These are phyloP conservation scores for Cydia strobilella DNA, from an alignment of 1,140 invertebrate genomes.

Conservation along the genomic window DNA sequence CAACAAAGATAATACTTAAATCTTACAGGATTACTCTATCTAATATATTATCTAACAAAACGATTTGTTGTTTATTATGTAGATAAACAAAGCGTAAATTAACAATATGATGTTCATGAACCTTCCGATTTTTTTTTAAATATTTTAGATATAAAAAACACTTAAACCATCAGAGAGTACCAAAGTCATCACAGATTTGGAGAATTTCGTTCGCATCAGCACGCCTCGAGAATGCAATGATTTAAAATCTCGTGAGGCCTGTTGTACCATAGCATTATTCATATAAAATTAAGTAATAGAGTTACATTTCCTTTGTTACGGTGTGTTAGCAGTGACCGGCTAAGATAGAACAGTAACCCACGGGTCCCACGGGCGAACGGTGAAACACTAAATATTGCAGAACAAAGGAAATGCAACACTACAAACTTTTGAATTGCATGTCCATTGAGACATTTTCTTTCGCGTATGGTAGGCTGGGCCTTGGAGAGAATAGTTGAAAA, in stretches of 20 bases:
- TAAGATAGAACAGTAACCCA: too few relatives aligned
- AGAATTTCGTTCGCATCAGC: slow-evolving; percentile 74
- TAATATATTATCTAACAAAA: slow-evolving; percentile 57
- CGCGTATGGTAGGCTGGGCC: too few relatives aligned
- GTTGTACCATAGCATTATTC: background rate
- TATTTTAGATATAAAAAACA: slow-evolving; percentile 69
- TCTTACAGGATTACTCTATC: slow-evolving; percentile 35
- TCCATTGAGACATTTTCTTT: too few relatives aligned
- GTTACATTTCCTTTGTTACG: background rate
- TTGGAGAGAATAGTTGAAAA: background rate
- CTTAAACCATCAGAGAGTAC: slow-evolving; percentile 78
- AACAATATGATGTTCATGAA: slow-evolving; percentile 61
- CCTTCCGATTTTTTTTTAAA: slow-evolving; percentile 59
- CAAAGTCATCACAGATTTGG: slow-evolving; percentile 79
- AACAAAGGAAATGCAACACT: too few relatives aligned
- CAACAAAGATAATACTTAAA: slow-evolving; percentile 29
- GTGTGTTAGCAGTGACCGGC: background rate
- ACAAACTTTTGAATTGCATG: too few relatives aligned
- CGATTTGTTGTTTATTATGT: slow-evolving; percentile 44
- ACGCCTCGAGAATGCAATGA: slow-evolving; percentile 54
- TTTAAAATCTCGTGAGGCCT: slow-evolving; percentile 35
- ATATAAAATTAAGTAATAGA: background rate
- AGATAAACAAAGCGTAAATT: slow-evolving; percentile 56
- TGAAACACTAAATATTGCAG: too few relatives aligned
- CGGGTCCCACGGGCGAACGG: too few relatives aligned